phyloP scores from a whole-genome alignment of 35 echinoderm and acorn worm species.

The Hemicentrotus pulcherrimus region DNA sequence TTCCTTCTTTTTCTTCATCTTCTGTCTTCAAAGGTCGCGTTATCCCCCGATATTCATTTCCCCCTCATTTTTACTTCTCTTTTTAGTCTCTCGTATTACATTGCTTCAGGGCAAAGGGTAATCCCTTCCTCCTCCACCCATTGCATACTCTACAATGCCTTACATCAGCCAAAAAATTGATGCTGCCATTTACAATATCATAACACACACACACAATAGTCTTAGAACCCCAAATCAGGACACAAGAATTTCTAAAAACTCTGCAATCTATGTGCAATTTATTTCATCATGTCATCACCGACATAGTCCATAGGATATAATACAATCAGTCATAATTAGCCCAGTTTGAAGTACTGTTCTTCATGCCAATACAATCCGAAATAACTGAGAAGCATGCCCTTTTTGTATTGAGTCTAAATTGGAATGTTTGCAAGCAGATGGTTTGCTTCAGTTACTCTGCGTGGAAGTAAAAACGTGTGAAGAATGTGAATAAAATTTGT shows the following conservation, averaged over 20 bases:
- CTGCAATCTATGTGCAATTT: constrained; percentile 16
- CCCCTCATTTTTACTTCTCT: too few species aligned
- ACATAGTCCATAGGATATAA: not conserved
- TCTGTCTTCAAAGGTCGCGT: too few species aligned
- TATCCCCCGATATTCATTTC: too few species aligned
- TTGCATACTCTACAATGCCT: not conserved
- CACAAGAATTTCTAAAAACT: too few species aligned
- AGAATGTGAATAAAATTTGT: not conserved
- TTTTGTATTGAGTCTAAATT: not conserved
- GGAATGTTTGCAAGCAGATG: not conserved
- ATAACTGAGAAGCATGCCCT: not conserved
- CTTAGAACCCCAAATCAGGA: not conserved
- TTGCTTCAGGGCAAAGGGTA: too few species aligned
- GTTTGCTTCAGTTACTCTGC: not conserved
- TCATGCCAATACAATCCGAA: not conserved
- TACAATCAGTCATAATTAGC: not conserved
- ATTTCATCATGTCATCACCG: not conserved
- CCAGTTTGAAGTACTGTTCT: not conserved
- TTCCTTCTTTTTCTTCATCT: too few species aligned
- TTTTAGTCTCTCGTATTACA: too few species aligned
- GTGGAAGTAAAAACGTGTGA: not conserved
- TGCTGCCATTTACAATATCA: not conserved
- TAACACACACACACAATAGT: not conserved
- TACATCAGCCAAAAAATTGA: not conserved
- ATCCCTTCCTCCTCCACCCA: too few species aligned